Base-by-base conservation (phyloP, 2,113 vertebrate genomes). In the Melospiza melodia region DNA sequence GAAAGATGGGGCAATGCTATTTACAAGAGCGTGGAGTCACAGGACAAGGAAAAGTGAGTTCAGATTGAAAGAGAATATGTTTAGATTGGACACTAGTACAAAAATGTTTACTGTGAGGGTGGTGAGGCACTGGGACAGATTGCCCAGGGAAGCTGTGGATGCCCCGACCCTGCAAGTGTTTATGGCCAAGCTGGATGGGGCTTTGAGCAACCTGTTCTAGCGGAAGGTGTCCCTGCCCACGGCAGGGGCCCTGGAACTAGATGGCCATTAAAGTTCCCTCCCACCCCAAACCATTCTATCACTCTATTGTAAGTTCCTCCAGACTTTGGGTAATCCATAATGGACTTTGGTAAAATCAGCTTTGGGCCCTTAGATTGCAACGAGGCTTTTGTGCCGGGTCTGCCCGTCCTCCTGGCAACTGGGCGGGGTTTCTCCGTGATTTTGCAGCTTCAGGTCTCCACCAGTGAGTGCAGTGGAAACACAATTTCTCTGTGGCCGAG, bases 401-500 rank as follows among this genome's bases (percentile, higher is more conserved):
- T 5, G 35, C 35, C 35, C 10, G 14, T 73, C 63, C 8, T 61
- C 52, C 41, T 5, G 20, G 12, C 15, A 20, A 6, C 14, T 6
- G 41, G 33, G 33, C 14, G 2, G 51, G 37, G 24, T 10, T 51
- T 89, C 51, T 22, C 48, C 1, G 3, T 7, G 35, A 35, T 52
- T 62, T 35, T 44, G 49, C 39, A 67, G 39, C 25, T 44, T 59
- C 65, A 24, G 25, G 12, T 55, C 66, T 78, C n/a, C 54, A 12
- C 27, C 35, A 18, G 11, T 0, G 43, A 18, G 11, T 0, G 43
- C n/a, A 13, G 55, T 1, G 18, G 25, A 46, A 74, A 58, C 10
- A 57, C 12, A 6, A 28, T 55, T 82, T 67, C 57, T 52, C 49
- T 12, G 24, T 5, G 46, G 41, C 58, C 54, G n/a, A 17, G 28